Evolutionary conservation across 2,797 vertebrate species (phyloP), one percentile per base, ranked within the genome.

Genomic region (Pygocentrus nattereri): DNA sequence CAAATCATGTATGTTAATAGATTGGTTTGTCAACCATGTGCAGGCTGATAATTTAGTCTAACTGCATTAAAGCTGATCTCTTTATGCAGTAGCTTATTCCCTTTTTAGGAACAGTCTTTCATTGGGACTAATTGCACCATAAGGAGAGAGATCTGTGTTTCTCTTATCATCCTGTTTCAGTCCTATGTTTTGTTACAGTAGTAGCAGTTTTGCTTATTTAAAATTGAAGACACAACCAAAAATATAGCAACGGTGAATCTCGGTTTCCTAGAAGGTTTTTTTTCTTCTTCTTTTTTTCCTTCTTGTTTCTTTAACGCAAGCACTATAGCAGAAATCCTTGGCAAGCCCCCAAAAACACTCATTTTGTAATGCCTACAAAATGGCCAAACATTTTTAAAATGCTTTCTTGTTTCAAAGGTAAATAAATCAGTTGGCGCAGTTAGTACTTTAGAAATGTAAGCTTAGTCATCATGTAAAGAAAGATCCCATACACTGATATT

Each of bases 1-100:
- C 16, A 30, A 71, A 50, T 27, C 67, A 49, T 70, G 21, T 49
- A 30, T 70, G 25, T 34, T 72, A 52, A 52, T 72, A 72, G 11
- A 19, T 69, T 31, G 47, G 4, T 13, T 68, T 68, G 25, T 27
- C 13, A 49, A 27, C 41, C 68, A 18, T 30, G 49, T 49, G 21
- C 27, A 72, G 64, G 21, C 15, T 72, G 16, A 30, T 71, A 38
- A 71, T 71, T 47, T 47, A 71, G 71, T 52, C 16, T 52, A 52
- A 19, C 8, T 5, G 1, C 41, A 70, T 50, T 68, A 44, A 44
- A n/a, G 65, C 38, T 21, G 18, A 38, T 65, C 38, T 34, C 5
- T 8, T n/a, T 56, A n/a, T n/a, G 18, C 27, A 64, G 5, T 18
- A 64, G 27, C 4, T 34, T 19, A 34, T 64, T 38, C 1, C 16